Base-by-base conservation (phyloP, 2,888 invertebrate species). In the Cinara cedri region DNA sequence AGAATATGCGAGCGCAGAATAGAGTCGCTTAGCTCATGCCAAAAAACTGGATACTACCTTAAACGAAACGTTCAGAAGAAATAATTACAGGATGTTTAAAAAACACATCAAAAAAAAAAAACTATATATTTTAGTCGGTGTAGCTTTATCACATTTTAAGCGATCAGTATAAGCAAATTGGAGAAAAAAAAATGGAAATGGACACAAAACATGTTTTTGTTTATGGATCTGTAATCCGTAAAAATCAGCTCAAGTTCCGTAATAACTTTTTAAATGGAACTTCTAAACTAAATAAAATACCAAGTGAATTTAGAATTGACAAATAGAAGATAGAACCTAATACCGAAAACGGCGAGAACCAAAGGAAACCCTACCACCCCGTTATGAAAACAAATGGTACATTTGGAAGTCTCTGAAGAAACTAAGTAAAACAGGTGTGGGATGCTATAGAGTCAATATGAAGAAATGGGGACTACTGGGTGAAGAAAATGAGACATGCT, bases 121-220 rank as follows among this genome's bases (percentile, higher is more conserved):
- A 51, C n/a, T 19, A n/a, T 51, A 4, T 8, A 1, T 19, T 16
- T 6, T 51, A 4, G 8, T 6, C 19, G 6, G 51, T 2, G n/a
- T 19, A 51, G 1, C 13, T 8, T 8, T n/a, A 51, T 6, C 51
- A 6, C n/a, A 51, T 13, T 16, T 51, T n/a, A 51, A n/a, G n/a
- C n/a, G 13, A 51, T 84, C 83, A 74, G 65, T 16, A 21, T 13
- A 26, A 10, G 9, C 10, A 44, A 8, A 49, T 3, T 49, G 19
- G n/a, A 2, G n/a, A 51, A 51, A 51, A 0, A 9, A 6, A 51
- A 51, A 51, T 51, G 19, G 51, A 16, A 51, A 51, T 19, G 8
- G 1, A 51, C 10, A 51, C 19, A 4, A 1, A 9, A 9, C 9
- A 19, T 8, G n/a, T n/a, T n/a, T n/a, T 51, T 51, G n/a, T 51